phyloP scores from a whole-genome alignment of 2,797 vertebrate genomes.

The Anguilla megastoma region DNA sequence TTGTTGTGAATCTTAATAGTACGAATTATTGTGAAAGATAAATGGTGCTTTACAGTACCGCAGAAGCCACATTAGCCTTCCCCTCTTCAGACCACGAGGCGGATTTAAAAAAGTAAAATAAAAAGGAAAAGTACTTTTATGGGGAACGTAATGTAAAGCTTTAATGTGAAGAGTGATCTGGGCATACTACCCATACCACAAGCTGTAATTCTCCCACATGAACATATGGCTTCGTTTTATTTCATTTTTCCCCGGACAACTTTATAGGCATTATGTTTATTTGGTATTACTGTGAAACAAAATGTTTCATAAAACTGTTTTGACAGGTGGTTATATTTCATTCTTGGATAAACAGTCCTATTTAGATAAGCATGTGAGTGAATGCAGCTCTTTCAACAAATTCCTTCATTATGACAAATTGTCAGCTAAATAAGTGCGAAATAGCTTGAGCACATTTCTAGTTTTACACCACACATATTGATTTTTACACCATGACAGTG shows the following conservation, averaged over 20 bases:
- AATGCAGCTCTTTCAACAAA: neutral
- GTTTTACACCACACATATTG: neutral
- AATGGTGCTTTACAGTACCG: neutral
- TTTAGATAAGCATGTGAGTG: constrained; percentile 11
- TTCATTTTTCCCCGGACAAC: constrained; percentile 7
- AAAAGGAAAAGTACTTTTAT: neutral
- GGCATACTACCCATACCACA: neutral
- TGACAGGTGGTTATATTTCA: constrained; percentile 16
- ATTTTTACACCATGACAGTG: neutral
- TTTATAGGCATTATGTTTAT: constrained; percentile 17
- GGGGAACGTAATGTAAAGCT: neutral
- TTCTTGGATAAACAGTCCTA: neutral
- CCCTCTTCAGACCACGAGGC: neutral
- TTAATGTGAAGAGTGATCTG: neutral
- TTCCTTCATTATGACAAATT: constrained; percentile 11
- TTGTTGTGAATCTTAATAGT: neutral
- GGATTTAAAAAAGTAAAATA: neutral
- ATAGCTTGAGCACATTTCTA: neutral
- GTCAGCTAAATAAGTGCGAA: neutral
- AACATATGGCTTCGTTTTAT: constrained; percentile 7
- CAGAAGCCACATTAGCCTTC: neutral
- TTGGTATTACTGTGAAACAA: constrained; percentile 19
- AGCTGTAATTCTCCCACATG: neutral
- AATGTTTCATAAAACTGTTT: constrained; percentile 2
- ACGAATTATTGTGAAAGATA: neutral